Conservation (phyloP, 2,113 vertebrate species). For the Poeciliopsis turrubarensis region DNA sequence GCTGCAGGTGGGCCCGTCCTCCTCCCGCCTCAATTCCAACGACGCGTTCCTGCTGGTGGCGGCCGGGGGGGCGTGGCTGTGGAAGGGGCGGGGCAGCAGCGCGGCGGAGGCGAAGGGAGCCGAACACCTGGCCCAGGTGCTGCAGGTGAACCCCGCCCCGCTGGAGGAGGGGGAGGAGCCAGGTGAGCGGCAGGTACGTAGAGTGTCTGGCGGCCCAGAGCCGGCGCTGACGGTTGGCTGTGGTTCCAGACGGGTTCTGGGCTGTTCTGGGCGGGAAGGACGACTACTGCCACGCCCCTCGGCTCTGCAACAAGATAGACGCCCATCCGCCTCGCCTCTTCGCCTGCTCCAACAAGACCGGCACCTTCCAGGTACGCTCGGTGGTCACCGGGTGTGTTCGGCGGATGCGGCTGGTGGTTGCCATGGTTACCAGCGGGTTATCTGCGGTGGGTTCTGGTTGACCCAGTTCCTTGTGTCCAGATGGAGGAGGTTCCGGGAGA, state of each 20-base stretch:
- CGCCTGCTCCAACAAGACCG: conserved; percentile 96
- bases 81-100: conserved; percentile 85
- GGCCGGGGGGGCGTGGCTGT: conserved; percentile 81
- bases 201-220: too few relatives aligned
- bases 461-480: conserved; percentile 65
- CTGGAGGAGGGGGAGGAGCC: conserved; percentile 87
- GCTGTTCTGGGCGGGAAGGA: conserved; percentile 88
- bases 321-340: conserved; percentile 95
- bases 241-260: conserved; percentile 88
- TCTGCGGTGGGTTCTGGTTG: too few relatives aligned
- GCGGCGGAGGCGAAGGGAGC: conserved; percentile 81
- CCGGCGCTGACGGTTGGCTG: neutral
- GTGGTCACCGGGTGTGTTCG: conserved; percentile 77
- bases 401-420: too few relatives aligned
- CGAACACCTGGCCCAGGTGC: conserved; percentile 76
- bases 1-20: conserved; percentile 79
- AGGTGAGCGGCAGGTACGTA: conserved; percentile 74
- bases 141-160: conserved; percentile 75
- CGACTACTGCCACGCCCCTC: conserved; percentile 88
- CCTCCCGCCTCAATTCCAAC: conserved; percentile 87
- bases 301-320: conserved; percentile 96
- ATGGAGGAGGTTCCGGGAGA: conserved; percentile 98
- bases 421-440: too few relatives aligned
- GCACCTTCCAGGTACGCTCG: conserved; percentile 88
- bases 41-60: conserved; percentile 88